These are phyloP conservation scores for Trissonchulus latispiculum DNA, from an alignment of 2,888 invertebrate species.

Conservation along the genomic window DNA sequence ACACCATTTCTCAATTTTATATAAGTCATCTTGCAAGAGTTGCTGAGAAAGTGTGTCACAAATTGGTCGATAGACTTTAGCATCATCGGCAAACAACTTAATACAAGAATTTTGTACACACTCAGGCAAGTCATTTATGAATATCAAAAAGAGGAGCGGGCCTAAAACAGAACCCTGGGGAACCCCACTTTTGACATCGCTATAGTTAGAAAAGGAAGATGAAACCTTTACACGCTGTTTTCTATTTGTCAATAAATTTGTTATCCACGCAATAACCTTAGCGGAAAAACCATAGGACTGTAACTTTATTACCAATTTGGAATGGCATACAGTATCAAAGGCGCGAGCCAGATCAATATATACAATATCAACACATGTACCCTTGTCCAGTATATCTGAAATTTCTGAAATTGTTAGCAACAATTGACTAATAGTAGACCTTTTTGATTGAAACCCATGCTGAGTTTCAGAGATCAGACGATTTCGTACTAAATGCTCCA, in stretches of 20 bases:
- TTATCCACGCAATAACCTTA: background rate
- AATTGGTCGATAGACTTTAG: background rate
- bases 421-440: background rate
- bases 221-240: background rate
- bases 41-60: too few species aligned
- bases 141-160: slow-evolving; percentile 4
- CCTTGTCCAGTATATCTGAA: too few species aligned
- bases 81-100: slow-evolving; percentile 6
- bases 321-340: background rate
- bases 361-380: background rate
- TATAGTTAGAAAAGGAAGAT: too few species aligned
- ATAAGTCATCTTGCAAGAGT: too few species aligned
- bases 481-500: background rate
- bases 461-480: background rate
- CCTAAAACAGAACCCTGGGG: slow-evolving; percentile 9
- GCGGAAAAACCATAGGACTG: background rate
- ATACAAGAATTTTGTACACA: background rate
- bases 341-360: background rate
- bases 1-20: too few species aligned
- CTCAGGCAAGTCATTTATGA: slow-evolving; percentile 12
- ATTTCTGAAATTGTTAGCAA: too few species aligned
- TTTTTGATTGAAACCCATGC: too few species aligned
- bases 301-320: background rate
- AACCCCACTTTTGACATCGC: slow-evolving; percentile 3
- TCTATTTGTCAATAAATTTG: background rate